Conservation (phyloP, 2,888 invertebrate species). For the Linnaemya tessellans region DNA sequence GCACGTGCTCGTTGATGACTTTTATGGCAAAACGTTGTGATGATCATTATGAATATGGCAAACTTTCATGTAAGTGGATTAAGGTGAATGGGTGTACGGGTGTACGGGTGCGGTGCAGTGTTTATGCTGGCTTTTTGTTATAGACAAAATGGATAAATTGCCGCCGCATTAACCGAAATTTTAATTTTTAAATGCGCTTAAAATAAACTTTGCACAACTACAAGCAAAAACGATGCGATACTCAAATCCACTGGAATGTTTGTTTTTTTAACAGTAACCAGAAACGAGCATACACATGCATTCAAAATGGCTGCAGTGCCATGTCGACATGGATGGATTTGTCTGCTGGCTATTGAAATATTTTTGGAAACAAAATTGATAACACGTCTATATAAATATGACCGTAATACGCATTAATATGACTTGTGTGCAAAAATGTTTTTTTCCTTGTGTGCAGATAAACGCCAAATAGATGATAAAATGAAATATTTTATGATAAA, state of each 20-base stretch:
- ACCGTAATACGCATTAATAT: neutral
- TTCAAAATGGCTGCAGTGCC: no score
- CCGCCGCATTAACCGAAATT: neutral
- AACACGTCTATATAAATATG: neutral
- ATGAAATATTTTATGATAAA: no score
- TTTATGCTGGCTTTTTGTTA: neutral
- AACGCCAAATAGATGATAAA: no score
- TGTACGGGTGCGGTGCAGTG: neutral
- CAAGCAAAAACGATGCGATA: neutral
- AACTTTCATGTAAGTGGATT: neutral
- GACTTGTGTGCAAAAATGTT: neutral
- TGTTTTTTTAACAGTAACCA: no score
- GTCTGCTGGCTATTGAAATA: neutral
- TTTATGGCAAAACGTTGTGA: constrained; percentile 57
- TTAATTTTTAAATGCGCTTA: constrained; percentile 16
- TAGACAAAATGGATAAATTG: constrained; percentile 6
- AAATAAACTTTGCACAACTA: constrained; percentile 19
- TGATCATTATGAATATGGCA: constrained; percentile 12
- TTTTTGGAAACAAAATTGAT: neutral
- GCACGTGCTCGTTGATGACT: constrained; percentile 65
- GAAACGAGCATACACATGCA: no score
- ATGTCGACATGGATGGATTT: neutral
- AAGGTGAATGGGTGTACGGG: neutral
- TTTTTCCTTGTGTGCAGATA: no score
- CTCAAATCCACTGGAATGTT: no score